Conservation (phyloP, 1,140 invertebrate genomes). For the Heliconius hermathena region DNA sequence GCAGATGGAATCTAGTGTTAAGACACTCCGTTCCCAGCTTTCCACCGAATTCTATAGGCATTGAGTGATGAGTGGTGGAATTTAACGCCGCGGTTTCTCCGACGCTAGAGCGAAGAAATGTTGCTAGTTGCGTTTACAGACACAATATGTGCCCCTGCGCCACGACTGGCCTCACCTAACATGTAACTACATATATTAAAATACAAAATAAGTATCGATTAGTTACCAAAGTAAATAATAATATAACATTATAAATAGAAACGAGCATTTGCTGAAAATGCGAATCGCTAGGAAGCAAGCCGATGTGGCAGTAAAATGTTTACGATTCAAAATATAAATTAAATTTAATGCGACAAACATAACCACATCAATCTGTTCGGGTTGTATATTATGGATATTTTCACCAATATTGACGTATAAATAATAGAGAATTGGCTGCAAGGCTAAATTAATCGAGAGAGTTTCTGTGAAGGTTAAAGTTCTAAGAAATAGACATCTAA, state of each 20-base stretch:
- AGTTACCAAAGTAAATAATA: background rate
- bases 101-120: no score
- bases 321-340: constrained; percentile 65
- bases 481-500: background rate
- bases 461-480: background rate
- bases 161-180: no score
- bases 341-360: constrained; percentile 56
- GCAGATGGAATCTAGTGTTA: no score
- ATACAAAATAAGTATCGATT: constrained; percentile 16
- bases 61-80: no score
- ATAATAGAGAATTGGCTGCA: background rate
- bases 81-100: no score
- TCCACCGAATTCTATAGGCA: no score
- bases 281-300: constrained; percentile 44
- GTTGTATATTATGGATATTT: background rate
- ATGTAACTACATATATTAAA: background rate
- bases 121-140: no score
- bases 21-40: no score
- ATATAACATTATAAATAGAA: constrained; percentile 30
- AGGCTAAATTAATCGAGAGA: background rate
- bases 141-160: no score
- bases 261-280: constrained; percentile 40
- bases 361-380: constrained; percentile 37
- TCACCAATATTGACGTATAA: background rate
- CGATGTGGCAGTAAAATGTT: constrained; percentile 59